These are phyloP conservation scores for Echinometra lucunter DNA, from an alignment of 53 echinoderm and acorn worm species.

Conservation along the genomic window DNA sequence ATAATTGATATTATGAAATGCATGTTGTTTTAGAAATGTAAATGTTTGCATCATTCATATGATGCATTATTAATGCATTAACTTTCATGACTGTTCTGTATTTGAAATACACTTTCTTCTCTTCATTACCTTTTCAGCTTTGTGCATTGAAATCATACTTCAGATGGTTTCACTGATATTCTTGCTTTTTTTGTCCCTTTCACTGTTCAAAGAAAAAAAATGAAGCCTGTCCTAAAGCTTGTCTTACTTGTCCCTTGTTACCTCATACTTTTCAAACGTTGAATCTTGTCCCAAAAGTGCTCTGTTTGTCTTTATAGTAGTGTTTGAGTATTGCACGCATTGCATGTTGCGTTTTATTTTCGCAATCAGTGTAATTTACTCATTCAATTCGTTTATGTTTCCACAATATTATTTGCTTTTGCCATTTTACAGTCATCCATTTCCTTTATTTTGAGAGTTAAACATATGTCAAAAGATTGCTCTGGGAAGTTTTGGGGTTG, in stretches of 20 bases:
- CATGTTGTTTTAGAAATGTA: not conserved
- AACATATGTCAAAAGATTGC: not conserved
- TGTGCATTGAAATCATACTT: not conserved
- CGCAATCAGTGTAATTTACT: not conserved
- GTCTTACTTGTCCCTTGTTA: not conserved
- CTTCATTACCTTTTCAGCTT: not conserved
- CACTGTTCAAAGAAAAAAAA: not conserved
- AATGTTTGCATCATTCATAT: not conserved
- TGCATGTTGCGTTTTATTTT: not conserved
- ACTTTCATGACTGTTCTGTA: not conserved
- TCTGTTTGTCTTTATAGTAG: not conserved
- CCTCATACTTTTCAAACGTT: not conserved
- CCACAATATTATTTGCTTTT: not conserved
- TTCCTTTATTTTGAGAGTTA: not conserved
- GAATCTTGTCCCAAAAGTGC: not conserved
- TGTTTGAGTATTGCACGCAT: slow-evolving; percentile 33
- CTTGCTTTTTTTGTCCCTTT: not conserved
- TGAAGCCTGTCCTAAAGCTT: not conserved
- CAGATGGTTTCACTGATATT: not conserved
- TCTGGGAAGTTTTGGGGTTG: too few species aligned
- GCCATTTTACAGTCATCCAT: not conserved
- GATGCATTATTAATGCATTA: not conserved
- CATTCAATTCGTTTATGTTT: not conserved
- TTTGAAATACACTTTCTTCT: not conserved
- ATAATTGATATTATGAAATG: not conserved